These are phyloP conservation scores for Stegodyphus dumicola DNA, from an alignment of 1,140 invertebrate species.

Conservation along the genomic window DNA sequence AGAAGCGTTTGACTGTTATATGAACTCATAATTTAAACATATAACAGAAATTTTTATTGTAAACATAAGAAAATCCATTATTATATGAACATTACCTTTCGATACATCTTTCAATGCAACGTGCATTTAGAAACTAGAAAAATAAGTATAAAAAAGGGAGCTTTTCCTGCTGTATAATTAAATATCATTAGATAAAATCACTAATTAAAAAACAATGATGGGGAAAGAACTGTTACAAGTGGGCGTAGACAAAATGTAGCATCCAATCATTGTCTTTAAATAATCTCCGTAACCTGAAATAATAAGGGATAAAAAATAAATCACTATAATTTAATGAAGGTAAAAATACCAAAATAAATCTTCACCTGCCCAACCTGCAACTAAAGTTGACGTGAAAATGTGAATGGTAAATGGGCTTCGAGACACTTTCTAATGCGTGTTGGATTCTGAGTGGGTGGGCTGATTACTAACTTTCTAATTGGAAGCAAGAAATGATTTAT, in stretches of 20 bases:
- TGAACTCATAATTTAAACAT: too few species aligned
- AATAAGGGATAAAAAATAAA: constrained; percentile 44
- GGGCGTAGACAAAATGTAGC: constrained; percentile 25
- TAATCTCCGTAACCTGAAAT: constrained; percentile 57
- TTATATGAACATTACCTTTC: too few species aligned
- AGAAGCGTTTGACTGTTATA: too few species aligned
- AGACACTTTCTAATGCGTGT: constrained; percentile 24
- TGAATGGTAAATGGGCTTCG: constrained; percentile 49
- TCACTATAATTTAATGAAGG: constrained; percentile 22
- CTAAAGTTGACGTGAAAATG: constrained; percentile 41
- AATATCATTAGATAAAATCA: constrained; percentile 3
- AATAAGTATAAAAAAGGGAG: too few species aligned
- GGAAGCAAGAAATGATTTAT: constrained; percentile 46
- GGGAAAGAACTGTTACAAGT: constrained; percentile 14
- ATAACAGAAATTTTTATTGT: too few species aligned
- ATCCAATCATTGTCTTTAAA: constrained; percentile 26
- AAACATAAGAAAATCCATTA: too few species aligned
- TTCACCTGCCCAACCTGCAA: constrained; percentile 37
- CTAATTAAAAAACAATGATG: constrained; percentile 21
- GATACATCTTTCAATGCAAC: too few species aligned
- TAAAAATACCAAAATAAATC: constrained; percentile 40
- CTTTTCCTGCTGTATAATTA: too few species aligned
- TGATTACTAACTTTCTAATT: constrained; percentile 32
- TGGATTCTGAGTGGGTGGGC: constrained; percentile 23
- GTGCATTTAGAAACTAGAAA: too few species aligned